A percentile compares a stretch with the other conserved stretches of the same genome.
These are phyloP conservation scores for Hylaeus anthracinus DNA, from an alignment of 1,140 invertebrate species.

Conservation along the genomic window DNA sequence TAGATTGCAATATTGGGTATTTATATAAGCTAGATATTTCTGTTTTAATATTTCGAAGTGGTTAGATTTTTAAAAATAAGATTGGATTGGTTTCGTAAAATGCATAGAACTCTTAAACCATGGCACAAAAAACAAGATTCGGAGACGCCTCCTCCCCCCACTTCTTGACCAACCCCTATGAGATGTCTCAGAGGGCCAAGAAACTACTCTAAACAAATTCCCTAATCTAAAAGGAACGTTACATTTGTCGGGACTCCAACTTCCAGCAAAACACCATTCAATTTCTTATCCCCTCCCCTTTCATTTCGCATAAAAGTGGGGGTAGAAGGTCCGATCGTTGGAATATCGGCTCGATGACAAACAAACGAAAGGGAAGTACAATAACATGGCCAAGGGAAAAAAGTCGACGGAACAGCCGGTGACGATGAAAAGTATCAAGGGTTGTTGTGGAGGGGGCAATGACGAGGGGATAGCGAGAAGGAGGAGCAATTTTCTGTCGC, in stretches of 20 bases:
- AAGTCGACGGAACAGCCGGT: neutral
- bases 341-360: neutral
- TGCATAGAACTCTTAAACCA: no score
- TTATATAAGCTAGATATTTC: no score
- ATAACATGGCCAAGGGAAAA: neutral
- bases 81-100: no score
- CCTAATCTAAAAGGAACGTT: neutral
- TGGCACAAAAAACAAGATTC: no score
- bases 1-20: no score
- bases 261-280: neutral
- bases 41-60: no score
- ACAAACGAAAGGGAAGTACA: neutral
- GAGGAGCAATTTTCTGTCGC: conserved; percentile 51
- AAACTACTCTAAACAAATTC: neutral
- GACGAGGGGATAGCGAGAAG: conserved; percentile 10
- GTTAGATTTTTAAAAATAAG: no score
- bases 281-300: neutral
- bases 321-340: neutral
- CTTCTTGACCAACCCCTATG: no score
- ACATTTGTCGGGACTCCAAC: neutral
- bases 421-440: conserved; percentile 14
- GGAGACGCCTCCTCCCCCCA: neutral
- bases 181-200: no score
- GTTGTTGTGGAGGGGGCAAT: neutral
- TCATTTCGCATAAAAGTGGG: no score